Percentiles rank a stretch among this genome's conserved stretches.
phyloP scores from a whole-genome alignment of 1,140 invertebrate species.

The Listronotus bonariensis region DNA sequence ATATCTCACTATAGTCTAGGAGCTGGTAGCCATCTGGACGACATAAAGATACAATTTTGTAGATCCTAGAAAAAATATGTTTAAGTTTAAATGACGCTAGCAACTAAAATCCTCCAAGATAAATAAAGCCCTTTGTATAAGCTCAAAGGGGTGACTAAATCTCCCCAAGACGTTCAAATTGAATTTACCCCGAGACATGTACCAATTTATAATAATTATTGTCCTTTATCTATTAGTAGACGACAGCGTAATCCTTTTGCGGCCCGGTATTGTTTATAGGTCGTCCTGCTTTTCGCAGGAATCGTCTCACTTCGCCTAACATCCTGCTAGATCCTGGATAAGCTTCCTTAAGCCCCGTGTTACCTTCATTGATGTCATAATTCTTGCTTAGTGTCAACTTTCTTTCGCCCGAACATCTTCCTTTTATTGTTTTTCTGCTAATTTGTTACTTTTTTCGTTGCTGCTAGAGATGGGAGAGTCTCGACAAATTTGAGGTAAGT shows the following conservation, averaged over 20 bases:
- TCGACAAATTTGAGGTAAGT: background rate
- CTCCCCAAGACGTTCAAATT: no score
- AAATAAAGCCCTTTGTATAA: no score
- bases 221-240: constrained; percentile 23
- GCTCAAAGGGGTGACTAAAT: no score
- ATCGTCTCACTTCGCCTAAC: constrained; percentile 18
- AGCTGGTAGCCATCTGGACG: no score
- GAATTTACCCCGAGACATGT: constrained; percentile 1
- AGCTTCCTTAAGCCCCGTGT: constrained; percentile 21
- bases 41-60: no score
- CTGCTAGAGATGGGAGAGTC: background rate
- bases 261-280: background rate
- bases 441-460: constrained; percentile 17
- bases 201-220: constrained; percentile 25
- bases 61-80: no score
- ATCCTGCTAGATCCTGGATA: constrained; percentile 27
- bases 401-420: constrained; percentile 16
- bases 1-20: no score
- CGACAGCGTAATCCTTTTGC: constrained; percentile 16
- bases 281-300: constrained; percentile 4
- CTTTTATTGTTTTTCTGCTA: constrained; percentile 26
- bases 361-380: constrained; percentile 35
- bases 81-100: no score
- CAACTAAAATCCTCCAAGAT: no score
- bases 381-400: constrained; percentile 35